phyloP scores from a whole-genome alignment of 2,797 vertebrate species.

The Gila robusta region DNA sequence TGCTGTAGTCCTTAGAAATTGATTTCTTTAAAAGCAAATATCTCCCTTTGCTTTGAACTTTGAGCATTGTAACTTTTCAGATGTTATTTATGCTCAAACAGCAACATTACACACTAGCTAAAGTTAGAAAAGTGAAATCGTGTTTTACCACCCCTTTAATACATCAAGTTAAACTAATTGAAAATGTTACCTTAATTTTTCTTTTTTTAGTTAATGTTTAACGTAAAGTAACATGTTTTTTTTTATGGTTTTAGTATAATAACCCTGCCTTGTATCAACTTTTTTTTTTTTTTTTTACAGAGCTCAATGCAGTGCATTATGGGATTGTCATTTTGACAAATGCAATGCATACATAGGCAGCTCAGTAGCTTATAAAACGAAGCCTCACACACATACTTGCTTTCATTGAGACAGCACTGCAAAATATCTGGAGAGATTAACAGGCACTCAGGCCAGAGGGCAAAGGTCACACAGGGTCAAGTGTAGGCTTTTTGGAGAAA shows the following conservation, averaged over 20 bases:
- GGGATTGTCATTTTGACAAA: not conserved
- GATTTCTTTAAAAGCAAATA: too few relatives aligned
- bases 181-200: not conserved
- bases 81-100: too few relatives aligned
- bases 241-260: not conserved
- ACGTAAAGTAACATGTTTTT: not conserved
- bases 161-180: not conserved
- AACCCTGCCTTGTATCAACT: not conserved
- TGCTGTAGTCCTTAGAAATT: too few relatives aligned
- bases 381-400: not conserved
- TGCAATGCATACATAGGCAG: not conserved
- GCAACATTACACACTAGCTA: too few relatives aligned
- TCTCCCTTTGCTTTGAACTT: too few relatives aligned
- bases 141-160: not conserved
- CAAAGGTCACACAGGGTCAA: constrained; percentile 24
- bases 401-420: not conserved
- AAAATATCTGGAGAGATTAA: constrained; percentile 25
- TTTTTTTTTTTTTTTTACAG: not conserved
- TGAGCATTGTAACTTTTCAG: too few relatives aligned
- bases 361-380: not conserved
- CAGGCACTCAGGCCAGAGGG: not conserved
- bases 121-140: too few relatives aligned
- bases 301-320: not conserved
- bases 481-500: constrained; percentile 26
- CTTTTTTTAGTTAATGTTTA: not conserved